Percentiles rank a stretch among this genome's conserved stretches.
Conservation (phyloP, 2,113 vertebrate genomes). For the Clupea harengus region DNA sequence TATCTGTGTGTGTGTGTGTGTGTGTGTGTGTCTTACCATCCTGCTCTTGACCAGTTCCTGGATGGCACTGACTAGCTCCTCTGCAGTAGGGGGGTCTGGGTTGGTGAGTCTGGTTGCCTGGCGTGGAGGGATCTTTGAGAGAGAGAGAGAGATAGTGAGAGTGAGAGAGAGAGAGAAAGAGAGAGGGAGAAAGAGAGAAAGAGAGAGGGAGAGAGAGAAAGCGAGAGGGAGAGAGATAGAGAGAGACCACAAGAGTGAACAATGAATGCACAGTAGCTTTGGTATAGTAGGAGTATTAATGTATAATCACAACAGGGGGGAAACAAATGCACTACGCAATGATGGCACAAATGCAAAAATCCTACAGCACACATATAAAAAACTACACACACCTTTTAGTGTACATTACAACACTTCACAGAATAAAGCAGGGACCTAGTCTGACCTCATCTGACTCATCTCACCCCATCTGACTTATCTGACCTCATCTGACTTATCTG, state of each 20-base stretch:
- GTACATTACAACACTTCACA: too few species aligned
- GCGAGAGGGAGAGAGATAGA: background rate
- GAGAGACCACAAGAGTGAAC: background rate
- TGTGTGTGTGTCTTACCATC: constrained; percentile 81
- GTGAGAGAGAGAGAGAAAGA: too few species aligned
- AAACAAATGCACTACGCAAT: too few species aligned
- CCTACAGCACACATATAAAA: too few species aligned
- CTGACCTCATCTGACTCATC: too few species aligned
- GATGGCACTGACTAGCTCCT: constrained; percentile 95
- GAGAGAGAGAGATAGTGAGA: background rate
- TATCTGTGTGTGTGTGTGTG: background rate
- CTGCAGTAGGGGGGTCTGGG: constrained; percentile 95
- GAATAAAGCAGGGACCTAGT: background rate
- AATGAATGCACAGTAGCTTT: background rate
- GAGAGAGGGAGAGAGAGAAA: background rate
- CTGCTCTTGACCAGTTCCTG: constrained; percentile 99
- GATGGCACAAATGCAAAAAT: background rate
- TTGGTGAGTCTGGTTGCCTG: constrained; percentile 89
- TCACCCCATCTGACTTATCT: background rate
- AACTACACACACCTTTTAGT: background rate
- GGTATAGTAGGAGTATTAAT: background rate
- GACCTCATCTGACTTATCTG: background rate
- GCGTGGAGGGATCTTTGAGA: constrained; percentile 61
- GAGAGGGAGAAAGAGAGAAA: background rate
- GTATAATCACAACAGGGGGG: too few species aligned